Evolutionary conservation across 2,113 vertebrate genomes (phyloP).

Genomic region (Ardeotis arabs): DNA sequence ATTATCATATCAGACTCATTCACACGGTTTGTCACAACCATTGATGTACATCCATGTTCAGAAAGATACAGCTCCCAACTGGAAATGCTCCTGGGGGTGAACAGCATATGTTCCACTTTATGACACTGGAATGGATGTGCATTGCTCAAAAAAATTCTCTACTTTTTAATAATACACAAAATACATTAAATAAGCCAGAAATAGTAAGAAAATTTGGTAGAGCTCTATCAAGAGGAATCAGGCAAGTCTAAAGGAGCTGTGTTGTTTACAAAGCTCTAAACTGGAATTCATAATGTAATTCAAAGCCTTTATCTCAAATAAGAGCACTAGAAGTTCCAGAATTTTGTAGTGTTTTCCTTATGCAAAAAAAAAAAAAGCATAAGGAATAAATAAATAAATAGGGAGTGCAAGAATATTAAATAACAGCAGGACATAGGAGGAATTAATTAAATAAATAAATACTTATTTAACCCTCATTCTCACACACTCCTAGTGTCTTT

Average conservation of each 20-base stretch:
- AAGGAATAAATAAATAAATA: slow-evolving; percentile 59
- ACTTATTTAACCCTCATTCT: slow-evolving; percentile 52
- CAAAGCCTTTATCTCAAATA: slow-evolving; percentile 49
- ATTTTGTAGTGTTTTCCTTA: slow-evolving; percentile 21
- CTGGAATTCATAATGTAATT: slow-evolving; percentile 47
- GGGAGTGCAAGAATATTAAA: slow-evolving; percentile 37
- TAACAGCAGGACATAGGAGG: neutral
- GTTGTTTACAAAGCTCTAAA: slow-evolving; percentile 21
- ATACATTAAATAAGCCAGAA: neutral
- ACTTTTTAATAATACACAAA: neutral
- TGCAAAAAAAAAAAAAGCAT: neutral
- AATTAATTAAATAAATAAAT: slow-evolving; percentile 47
- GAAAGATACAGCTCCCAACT: neutral
- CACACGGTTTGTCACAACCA: neutral
- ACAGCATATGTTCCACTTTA: neutral
- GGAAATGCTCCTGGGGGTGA: neutral
- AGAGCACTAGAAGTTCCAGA: slow-evolving; percentile 1
- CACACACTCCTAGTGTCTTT: neutral
- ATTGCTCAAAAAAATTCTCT: neutral
- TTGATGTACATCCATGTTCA: neutral
- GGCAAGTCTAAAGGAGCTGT: neutral
- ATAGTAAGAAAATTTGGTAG: neutral
- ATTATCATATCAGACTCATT: neutral
- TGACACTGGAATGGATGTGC: neutral
- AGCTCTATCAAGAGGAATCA: neutral